Percentiles rank a stretch among this genome's conserved stretches.
Evolutionary conservation across 2,113 vertebrate species (phyloP).

Genomic region (Capricornis sumatraensis): DNA sequence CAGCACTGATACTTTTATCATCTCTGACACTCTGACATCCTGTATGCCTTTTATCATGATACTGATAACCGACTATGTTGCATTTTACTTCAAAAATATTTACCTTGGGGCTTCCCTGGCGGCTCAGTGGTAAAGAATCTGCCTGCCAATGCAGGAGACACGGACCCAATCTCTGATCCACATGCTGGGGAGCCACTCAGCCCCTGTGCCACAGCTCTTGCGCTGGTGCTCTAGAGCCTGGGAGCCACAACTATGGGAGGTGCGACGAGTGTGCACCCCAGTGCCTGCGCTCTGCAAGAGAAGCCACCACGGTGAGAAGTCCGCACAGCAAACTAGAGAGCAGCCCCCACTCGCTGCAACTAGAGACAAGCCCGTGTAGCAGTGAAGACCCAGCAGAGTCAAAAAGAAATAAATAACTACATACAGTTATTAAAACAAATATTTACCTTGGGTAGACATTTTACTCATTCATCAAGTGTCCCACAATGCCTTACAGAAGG

Average conservation of each 20-base stretch:
- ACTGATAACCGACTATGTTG: not conserved
- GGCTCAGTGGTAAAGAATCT: not conserved
- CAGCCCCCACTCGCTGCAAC: not conserved
- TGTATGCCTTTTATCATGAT: not conserved
- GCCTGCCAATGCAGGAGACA: not conserved
- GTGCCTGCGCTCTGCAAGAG: rapidly evolving
- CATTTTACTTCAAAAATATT: not conserved
- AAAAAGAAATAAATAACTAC: not conserved
- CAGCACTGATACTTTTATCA: not conserved
- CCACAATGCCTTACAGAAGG: not conserved
- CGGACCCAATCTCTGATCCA: not conserved
- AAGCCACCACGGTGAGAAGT: rapidly evolving
- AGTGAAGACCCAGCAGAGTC: not conserved
- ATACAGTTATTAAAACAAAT: not conserved
- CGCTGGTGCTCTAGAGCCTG: not conserved
- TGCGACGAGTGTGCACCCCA: rapidly evolving
- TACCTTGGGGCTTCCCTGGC: not conserved
- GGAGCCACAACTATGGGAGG: not conserved
- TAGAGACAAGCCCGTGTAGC: not conserved
- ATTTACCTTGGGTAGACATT: not conserved
- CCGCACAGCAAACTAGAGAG: not conserved
- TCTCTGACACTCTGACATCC: not conserved
- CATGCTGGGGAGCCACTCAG: not conserved
- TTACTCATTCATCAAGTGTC: not conserved
- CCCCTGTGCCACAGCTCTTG: not conserved